Evolutionary conservation across 2,888 invertebrate species (phyloP).

Genomic region (Drosophila mulleri): DNA sequence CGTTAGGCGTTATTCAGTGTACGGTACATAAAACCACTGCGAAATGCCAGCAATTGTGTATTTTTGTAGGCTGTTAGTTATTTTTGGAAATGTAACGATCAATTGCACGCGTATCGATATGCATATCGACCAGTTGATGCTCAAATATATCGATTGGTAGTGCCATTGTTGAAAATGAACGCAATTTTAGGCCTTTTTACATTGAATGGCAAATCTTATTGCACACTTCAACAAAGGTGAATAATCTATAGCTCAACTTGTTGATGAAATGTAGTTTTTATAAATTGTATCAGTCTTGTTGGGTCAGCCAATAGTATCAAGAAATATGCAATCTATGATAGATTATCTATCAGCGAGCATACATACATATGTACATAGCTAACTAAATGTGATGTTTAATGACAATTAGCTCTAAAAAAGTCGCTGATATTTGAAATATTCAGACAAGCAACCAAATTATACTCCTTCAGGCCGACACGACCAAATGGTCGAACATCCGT

Average conservation of each 20-base stretch:
- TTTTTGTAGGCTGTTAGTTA: not conserved
- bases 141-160: not conserved
- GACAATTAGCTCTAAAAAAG: slow-evolving; percentile 24
- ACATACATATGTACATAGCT: too few relatives aligned
- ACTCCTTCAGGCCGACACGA: slow-evolving; percentile 12
- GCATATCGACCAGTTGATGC: not conserved
- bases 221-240: not conserved
- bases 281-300: not conserved
- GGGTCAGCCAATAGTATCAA: too few relatives aligned
- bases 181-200: not conserved
- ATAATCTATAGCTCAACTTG: not conserved
- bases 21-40: not conserved
- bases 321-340: too few relatives aligned
- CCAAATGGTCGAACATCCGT: slow-evolving; percentile 47
- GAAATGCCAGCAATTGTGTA: not conserved
- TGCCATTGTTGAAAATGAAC: not conserved
- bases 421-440: not conserved
- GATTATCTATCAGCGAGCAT: too few relatives aligned
- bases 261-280: not conserved
- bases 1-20: slow-evolving; percentile 11
- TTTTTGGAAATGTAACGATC: slow-evolving; percentile 3
- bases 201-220: not conserved
- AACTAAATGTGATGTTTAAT: slow-evolving; percentile 8
- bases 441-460: slow-evolving; percentile 13
- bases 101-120: not conserved